Evolutionary conservation across 1,140 invertebrate species (phyloP).

Genomic region (Zaprionus ghesquierei): DNA sequence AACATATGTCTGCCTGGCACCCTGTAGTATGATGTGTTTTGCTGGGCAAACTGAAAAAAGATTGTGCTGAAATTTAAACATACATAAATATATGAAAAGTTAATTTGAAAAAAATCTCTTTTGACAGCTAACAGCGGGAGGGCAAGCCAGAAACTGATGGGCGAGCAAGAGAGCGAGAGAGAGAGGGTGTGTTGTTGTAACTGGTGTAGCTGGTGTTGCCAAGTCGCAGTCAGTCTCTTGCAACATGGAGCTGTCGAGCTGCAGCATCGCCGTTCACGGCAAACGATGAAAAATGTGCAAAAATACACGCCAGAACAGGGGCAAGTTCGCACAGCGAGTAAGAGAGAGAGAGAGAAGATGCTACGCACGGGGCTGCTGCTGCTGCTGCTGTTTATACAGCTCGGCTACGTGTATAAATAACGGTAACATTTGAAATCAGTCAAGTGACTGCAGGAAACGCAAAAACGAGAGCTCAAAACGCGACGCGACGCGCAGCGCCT

Average conservation of each 20-base stretch:
- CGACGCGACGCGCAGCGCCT: conserved; percentile 28
- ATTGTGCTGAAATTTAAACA: conserved; percentile 64
- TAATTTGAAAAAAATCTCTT: conserved; percentile 81
- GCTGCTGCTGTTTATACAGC: conserved; percentile 66
- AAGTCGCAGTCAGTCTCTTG: conserved; percentile 75
- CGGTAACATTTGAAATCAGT: conserved; percentile 81
- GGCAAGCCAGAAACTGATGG: background rate
- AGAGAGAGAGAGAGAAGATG: conserved; percentile 4
- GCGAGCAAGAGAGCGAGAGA: background rate
- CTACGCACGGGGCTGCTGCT: background rate
- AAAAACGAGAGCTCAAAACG: conserved; percentile 54
- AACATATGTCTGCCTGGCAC: conserved; percentile 5
- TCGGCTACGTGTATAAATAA: conserved; percentile 77
- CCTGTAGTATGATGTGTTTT: conserved; percentile 17
- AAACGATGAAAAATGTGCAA: conserved; percentile 78
- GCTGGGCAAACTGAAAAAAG: conserved; percentile 43
- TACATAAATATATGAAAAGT: conserved; percentile 81
- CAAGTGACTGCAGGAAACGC: conserved; percentile 75
- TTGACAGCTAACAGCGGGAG: conserved; percentile 61
- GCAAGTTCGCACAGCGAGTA: conserved; percentile 6
- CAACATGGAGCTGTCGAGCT: conserved; percentile 66
- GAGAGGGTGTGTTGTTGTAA: background rate
- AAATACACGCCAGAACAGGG: conserved; percentile 19
- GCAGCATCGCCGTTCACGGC: conserved; percentile 45
- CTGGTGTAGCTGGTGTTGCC: conserved; percentile 32